phyloP scores from a whole-genome alignment of 2,888 invertebrate species.

The Lutraria lutraria region DNA sequence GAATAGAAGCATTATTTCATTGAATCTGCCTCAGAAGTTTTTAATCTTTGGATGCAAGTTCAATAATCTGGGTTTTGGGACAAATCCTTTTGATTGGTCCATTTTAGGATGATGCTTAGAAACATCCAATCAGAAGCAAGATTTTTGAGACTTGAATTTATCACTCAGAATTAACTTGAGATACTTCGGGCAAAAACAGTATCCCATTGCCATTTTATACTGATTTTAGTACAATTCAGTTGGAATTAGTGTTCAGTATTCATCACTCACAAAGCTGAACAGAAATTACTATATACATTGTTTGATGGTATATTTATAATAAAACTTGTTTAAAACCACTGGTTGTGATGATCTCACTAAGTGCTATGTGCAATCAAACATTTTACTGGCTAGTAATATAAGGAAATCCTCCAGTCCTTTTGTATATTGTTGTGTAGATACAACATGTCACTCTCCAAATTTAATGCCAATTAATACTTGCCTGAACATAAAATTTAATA shows the following conservation, averaged over 20 bases:
- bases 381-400: slow-evolving; percentile 16
- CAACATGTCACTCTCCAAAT: background rate
- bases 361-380: slow-evolving; percentile 4
- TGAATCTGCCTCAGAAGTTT: too few relatives aligned
- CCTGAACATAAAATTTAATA: too few relatives aligned
- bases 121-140: background rate
- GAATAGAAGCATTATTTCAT: too few relatives aligned
- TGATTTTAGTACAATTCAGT: background rate
- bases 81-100: background rate
- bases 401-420: slow-evolving; percentile 1
- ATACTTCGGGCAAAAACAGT: too few relatives aligned
- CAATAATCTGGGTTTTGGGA: too few relatives aligned
- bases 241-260: background rate
- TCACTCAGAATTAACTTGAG: background rate
- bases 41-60: too few relatives aligned
- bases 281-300: background rate
- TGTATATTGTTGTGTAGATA: background rate
- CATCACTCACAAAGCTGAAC: background rate
- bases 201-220: too few relatives aligned
- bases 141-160: background rate
- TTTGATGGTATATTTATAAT: background rate
- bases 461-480: background rate
- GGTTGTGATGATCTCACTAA: slow-evolving; percentile 18
- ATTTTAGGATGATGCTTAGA: background rate
- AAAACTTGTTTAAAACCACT: background rate